Base-by-base conservation (phyloP, 2,797 vertebrate genomes). In the Nannoperca australis region DNA sequence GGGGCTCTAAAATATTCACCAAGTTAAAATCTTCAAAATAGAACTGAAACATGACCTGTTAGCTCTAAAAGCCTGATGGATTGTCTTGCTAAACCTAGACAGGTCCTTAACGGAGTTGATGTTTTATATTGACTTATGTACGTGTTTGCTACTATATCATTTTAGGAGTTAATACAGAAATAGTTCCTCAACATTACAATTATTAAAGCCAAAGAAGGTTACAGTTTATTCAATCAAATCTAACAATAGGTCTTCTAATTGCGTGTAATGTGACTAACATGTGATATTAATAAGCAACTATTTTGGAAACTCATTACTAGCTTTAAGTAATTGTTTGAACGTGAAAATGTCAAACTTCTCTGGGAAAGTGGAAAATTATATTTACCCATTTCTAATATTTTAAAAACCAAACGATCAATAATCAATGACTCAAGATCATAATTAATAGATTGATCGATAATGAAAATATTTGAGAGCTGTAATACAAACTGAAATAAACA, bases 1-100 rank as follows among this genome's bases (percentile, higher is more conserved):
- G 32, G 49, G 15, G 24, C 49, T 71, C 45, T 86, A 30, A 87
- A 89, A 85, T 84, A 91, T 90, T 89, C 82, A 89, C 50, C 40
- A 56, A 76, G 60, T 73, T 47, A 30, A 84, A 78, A 58, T 76
- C 58, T 84, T 86, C 53, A 79, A 83, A 87, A 75, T 68, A 78
- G 17, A 64, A 74, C 72, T 79, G 49, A 77, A 71, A 80, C 65
- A 62, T 40, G 18, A 71, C 67, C 67, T 63, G 51, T 10, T 42
- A 32, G 63, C 55, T 30, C 40, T 47, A 14, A 76, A 79, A 62
- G 15, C 45, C 0, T 17, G 42, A 47, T 27, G 1, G 36, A 20
- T 47, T 13, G 30, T 70, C 18, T 64, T 1, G 51, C 66, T 40
- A 56, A 62, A 53, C 36, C 5, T 24, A 58, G 1, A 70, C 63